Conservation (phyloP, 2,113 vertebrate genomes). For the Proterorhinus semilunaris region DNA sequence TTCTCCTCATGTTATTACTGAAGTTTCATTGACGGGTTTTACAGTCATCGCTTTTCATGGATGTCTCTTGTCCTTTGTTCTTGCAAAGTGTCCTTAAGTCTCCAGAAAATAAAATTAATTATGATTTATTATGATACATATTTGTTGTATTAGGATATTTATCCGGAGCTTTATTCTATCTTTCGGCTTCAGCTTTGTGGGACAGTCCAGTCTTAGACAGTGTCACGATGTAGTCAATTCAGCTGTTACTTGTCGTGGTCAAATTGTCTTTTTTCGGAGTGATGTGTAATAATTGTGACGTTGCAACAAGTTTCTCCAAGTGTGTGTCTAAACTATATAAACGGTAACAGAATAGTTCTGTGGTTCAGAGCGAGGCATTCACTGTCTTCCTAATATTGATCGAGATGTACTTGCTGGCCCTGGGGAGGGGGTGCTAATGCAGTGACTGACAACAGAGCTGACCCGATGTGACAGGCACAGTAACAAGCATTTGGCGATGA, state of each 20-base stretch:
- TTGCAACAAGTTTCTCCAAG: slow-evolving; percentile 53
- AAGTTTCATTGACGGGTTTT: no score
- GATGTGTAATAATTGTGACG: slow-evolving; percentile 54
- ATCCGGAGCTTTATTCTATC: not conserved
- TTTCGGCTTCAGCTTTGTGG: not conserved
- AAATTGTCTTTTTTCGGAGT: slow-evolving; percentile 51
- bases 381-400: slow-evolving; percentile 7
- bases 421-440: not conserved
- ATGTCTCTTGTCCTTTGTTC: no score
- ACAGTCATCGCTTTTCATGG: no score
- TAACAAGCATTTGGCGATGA: slow-evolving; percentile 44
- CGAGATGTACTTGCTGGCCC: slow-evolving; percentile 17
- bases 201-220: slow-evolving; percentile 27
- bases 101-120: no score
- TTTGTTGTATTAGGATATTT: no score
- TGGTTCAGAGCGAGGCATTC: slow-evolving; percentile 7
- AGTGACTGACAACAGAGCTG: slow-evolving; percentile 47
- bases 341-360: slow-evolving; percentile 38
- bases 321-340: slow-evolving; percentile 59
- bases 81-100: no score
- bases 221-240: slow-evolving; percentile 51
- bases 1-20: no score
- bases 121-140: no score
- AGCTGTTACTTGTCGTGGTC: slow-evolving; percentile 49
- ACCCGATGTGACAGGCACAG: slow-evolving; percentile 36